Evolutionary conservation across 2,113 vertebrate species (phyloP).

Genomic region (Poeciliopsis occidentalis): DNA sequence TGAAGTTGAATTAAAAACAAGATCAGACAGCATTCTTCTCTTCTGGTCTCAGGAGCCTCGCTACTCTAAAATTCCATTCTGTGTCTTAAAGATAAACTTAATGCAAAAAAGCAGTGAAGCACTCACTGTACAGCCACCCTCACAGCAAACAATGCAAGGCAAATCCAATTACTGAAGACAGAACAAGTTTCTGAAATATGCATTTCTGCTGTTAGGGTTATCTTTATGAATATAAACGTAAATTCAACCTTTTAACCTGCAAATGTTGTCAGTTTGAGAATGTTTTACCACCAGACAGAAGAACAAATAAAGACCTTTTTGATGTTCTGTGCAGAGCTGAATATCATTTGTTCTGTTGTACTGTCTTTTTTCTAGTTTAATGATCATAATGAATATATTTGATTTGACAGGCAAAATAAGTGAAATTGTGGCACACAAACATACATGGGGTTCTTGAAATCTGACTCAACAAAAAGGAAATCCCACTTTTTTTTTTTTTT

Average conservation of each 20-base stretch:
- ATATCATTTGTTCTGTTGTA: conserved; percentile 54
- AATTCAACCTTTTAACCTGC: conserved; percentile 69
- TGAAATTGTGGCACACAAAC: conserved; percentile 51
- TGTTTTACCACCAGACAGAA: conserved; percentile 44
- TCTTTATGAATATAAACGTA: conserved; percentile 69
- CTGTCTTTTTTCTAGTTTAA: conserved; percentile 49
- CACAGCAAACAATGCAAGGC: conserved; percentile 71
- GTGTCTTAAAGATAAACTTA: conserved; percentile 79
- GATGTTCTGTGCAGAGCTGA: conserved; percentile 36
- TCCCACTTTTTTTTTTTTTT: conserved; percentile 80
- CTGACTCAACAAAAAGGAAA: conserved; percentile 73
- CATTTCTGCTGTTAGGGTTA: conserved; percentile 73
- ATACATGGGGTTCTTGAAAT: conserved; percentile 64
- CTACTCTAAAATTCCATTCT: conserved; percentile 69
- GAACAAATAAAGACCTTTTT: conserved; percentile 27
- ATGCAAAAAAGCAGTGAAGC: conserved; percentile 61
- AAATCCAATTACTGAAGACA: conserved; percentile 76
- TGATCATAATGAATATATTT: conserved; percentile 64
- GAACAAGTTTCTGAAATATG: conserved; percentile 73
- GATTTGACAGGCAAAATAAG: conserved; percentile 58
- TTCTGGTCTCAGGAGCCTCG: conserved; percentile 63
- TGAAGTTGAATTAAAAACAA: conserved; percentile 69
- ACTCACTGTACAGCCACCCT: conserved; percentile 63
- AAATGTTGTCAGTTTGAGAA: conserved; percentile 60
- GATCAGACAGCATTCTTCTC: conserved; percentile 65